phyloP scores from a whole-genome alignment of 2,888 invertebrate species.

The Chymomyza amoena region DNA sequence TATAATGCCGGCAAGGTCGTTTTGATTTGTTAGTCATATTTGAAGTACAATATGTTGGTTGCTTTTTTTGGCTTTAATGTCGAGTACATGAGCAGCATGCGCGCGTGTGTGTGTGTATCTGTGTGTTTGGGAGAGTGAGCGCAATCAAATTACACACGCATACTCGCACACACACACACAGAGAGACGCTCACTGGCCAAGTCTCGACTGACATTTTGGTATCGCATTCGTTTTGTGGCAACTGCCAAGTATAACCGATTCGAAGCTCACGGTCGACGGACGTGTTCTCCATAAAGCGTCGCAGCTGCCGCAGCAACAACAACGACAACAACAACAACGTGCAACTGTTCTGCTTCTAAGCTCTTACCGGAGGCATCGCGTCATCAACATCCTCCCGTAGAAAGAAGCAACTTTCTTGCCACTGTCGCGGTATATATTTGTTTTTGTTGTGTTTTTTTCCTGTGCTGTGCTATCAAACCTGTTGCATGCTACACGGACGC shows the following conservation, averaged over 20 bases:
- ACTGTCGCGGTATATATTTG: background rate
- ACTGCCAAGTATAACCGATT: constrained; percentile 48
- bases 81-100: background rate
- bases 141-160: constrained; percentile 34
- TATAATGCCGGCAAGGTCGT: constrained; percentile 53
- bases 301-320: background rate
- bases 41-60: constrained; percentile 1
- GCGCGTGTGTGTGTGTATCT: background rate
- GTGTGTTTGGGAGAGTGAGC: constrained; percentile 11
- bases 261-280: constrained; percentile 56
- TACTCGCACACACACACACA: too few species aligned
- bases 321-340: background rate
- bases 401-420: background rate
- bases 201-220: constrained; percentile 13
- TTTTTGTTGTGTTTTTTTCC: constrained; percentile 5
- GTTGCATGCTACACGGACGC: constrained; percentile 33
- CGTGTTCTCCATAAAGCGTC: constrained; percentile 35
- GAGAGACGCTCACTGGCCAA: background rate
- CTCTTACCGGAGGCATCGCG: background rate
- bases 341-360: constrained; percentile 10
- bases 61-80: background rate
- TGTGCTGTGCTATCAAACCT: constrained; percentile 19
- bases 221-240: constrained; percentile 15
- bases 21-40: constrained; percentile 37
- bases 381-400: background rate